Evolutionary conservation across 2,888 invertebrate species (phyloP), one percentile per base, ranked within the genome.

Genomic region (Sphaerophoria taeniata): DNA sequence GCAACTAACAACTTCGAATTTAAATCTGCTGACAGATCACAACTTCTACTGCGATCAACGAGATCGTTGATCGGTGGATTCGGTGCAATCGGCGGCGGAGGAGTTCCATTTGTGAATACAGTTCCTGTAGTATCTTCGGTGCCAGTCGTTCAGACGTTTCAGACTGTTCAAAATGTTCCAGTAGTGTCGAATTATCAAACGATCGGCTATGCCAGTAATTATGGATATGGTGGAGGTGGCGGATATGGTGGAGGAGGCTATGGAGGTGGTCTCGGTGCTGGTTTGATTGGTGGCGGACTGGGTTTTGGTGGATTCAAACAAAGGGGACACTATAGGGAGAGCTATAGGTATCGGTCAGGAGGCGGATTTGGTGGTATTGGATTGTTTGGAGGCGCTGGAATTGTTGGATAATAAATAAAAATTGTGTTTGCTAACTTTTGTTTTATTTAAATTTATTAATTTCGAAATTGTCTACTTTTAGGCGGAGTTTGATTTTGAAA

Each of bases 161-260:
- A 87, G 69, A 85, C 87, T 0, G 70, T 89, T 0, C 89, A 90
- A 71, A 83, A 87, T 14, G 77, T 89, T 14, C 90, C 89, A 5
- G 82, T 89, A 6, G 81, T 89, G 43, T 88, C 89, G 16, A 84
- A 88, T 39, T 81, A 89, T 34, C 89, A 88, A 16, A 79, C 87
- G 11, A 14, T 84, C 31, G 80, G 75, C 7, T 84, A 84, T 71
- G 74, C 51, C 9, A 33, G 65, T 60, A 73, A 67, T 55, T 65
- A 55, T 16, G 70, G 56, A 6, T 81, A 81, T n/a, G 71, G 65
- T 14, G 76, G 65, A 11, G 79, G 84, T 12, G 67, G 74, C 6
- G n/a, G n/a, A n/a, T 70, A 69, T 0, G 43, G 56, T 24, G 58
- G 72, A 0, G 60, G 51, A 0, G 67, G 74, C 2, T 56, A 24